Evolutionary conservation across 2,888 invertebrate species (phyloP).

Genomic region (Andrena bicolor): DNA sequence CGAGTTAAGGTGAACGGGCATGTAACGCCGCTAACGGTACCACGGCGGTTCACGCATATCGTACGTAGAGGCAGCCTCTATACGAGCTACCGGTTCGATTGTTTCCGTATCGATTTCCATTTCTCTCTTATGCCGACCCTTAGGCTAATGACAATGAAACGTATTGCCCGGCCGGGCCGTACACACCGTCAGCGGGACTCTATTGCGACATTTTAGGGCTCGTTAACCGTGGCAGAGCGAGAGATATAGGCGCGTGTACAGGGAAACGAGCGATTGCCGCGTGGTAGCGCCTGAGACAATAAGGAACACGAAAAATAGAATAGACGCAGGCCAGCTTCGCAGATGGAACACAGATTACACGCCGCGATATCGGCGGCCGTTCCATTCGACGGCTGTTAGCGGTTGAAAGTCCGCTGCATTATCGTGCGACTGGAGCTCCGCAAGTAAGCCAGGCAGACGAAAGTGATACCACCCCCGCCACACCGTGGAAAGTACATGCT

Average conservation of each 20-base stretch:
- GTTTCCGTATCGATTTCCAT: conserved; percentile 71
- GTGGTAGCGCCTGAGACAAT: conserved; percentile 36
- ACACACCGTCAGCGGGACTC: conserved; percentile 30
- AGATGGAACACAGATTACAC: conserved; percentile 41
- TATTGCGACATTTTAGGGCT: conserved; percentile 59
- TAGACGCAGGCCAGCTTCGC: conserved; percentile 13
- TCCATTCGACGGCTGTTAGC: conserved; percentile 21
- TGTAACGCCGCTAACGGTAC: conserved; percentile 70
- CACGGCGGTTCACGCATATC: conserved; percentile 57
- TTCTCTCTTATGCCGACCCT: conserved; percentile 63
- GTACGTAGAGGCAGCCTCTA: conserved; percentile 24
- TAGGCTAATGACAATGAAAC: conserved; percentile 63
- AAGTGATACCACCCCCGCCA: conserved; percentile 22
- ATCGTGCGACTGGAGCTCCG: neutral
- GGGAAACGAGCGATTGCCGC: conserved; percentile 6
- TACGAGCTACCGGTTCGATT: conserved; percentile 61
- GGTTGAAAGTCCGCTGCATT: conserved; percentile 27
- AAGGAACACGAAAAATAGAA: conserved; percentile 39
- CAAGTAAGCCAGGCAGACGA: conserved; percentile 22
- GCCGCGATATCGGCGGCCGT: conserved; percentile 18
- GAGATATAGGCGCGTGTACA: neutral
- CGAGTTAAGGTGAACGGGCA: conserved; percentile 62
- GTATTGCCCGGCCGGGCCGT: conserved; percentile 28
- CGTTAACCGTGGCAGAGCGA: conserved; percentile 35
- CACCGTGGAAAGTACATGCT: conserved; percentile 31